Evolutionary conservation across 1,140 invertebrate genomes (phyloP), one percentile per base, ranked within the genome.

Genomic region (Chrysomallon squamiferum): DNA sequence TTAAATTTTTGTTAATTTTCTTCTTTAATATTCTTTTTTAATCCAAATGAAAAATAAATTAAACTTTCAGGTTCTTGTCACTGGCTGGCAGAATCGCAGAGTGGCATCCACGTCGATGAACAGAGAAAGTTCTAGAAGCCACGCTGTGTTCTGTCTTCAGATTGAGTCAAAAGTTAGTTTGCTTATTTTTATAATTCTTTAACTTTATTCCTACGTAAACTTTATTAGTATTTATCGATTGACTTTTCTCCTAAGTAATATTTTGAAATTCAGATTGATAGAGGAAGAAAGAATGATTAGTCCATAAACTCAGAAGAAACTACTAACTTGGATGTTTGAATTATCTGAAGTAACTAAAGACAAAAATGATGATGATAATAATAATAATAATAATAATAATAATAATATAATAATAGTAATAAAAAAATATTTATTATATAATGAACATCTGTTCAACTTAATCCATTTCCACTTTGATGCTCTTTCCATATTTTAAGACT

Each of bases 81-180:
- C 68, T 18, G 82, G 82, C 13, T 83, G 81, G 79, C 65, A 78
- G 20, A 81, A 84, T 57, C 62, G 84, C 50, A 69, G 76, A 60
- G 77, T 83, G 1, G 85, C 78, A 6, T 78, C 83, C 1, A 86
- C 85, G 13, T 77, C 78, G n/a, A 86, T 86, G 84, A 87, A 87
- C 68, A 62, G 79, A 59, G 83, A 86, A 60, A 84, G 81, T 63
- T 86, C 85, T 3, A 67, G 86, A 29, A 83, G 80, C 38, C 86
- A 87, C 75, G 84, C 85, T 58, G 80, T 87, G 2, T 84, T 87
- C 62, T 83, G 77, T n/a, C 52, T 86, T 2, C 67, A 68, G 15
- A 77, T 85, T 7, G 82, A 84, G 63, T 80, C 80, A 22, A 82
- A 81, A 74, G 81, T 78, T 62, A 43, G 45, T 41, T 0, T 35